Conservation (phyloP, 1,140 invertebrate genomes). For the Drosophila athabasca region DNA sequence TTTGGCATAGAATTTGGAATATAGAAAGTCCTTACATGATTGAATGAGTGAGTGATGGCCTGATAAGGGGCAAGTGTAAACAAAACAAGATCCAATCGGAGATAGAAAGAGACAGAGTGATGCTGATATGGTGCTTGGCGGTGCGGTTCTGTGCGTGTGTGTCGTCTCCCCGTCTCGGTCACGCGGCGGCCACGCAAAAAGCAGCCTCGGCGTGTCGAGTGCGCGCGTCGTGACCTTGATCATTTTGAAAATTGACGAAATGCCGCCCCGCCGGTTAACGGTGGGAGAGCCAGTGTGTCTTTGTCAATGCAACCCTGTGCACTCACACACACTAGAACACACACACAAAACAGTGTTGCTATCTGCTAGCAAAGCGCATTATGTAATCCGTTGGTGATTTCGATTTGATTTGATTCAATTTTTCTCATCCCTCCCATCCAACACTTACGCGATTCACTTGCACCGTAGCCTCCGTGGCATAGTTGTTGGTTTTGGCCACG, state of each 20-base stretch:
- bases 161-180: slow-evolving; percentile 13
- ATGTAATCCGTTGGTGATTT: slow-evolving; percentile 57
- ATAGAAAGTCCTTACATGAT: no score
- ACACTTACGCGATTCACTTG: slow-evolving; percentile 78
- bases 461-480: slow-evolving; percentile 82
- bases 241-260: slow-evolving; percentile 23
- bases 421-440: not conserved
- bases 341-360: slow-evolving; percentile 12
- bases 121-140: slow-evolving; percentile 10
- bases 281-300: not conserved
- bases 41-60: no score
- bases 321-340: slow-evolving; percentile 23
- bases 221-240: slow-evolving; percentile 46
- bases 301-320: slow-evolving; percentile 64
- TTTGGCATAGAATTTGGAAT: no score
- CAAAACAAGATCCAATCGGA: no score
- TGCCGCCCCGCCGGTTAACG: slow-evolving; percentile 11
- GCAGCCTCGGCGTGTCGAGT: slow-evolving; percentile 1
- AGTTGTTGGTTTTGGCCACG: slow-evolving; percentile 78
- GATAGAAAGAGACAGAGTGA: not conserved
- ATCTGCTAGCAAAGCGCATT: slow-evolving; percentile 49
- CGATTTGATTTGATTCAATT: slow-evolving; percentile 18
- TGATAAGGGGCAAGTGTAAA: no score
- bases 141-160: not conserved
- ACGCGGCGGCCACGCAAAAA: slow-evolving; percentile 51